A percentile compares a stretch with the other conserved stretches of the same genome.
Evolutionary conservation across 2,113 vertebrate species (phyloP).

Genomic region (Melospiza georgiana): DNA sequence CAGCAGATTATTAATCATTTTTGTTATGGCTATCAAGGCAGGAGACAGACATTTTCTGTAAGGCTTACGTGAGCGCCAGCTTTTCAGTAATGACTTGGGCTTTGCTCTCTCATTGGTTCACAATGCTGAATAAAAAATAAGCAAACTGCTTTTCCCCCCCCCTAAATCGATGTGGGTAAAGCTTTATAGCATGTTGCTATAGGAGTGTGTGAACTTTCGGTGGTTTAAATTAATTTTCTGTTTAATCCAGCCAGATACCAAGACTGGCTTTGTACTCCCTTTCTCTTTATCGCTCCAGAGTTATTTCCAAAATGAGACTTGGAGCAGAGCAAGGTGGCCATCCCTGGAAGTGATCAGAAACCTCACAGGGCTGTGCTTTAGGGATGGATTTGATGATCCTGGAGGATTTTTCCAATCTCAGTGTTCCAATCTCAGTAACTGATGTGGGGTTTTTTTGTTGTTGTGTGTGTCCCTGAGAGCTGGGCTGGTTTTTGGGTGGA

Average conservation of each 20-base stretch:
- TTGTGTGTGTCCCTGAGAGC: accelerated
- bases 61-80: neutral
- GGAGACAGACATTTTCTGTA: conserved; percentile 54
- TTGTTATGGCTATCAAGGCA: conserved; percentile 58
- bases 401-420: too few species aligned
- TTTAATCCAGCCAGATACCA: neutral
- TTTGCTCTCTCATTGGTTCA: conserved; percentile 7
- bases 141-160: neutral
- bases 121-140: neutral
- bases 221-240: neutral
- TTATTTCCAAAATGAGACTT: neutral
- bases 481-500: too few species aligned
- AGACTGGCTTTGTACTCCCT: accelerated
- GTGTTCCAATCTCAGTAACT: accelerated
- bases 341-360: neutral
- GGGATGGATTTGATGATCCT: neutral
- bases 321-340: neutral
- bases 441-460: too few species aligned
- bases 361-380: accelerated
- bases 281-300: neutral
- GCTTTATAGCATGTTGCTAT: neutral
- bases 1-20: conserved; percentile 70
- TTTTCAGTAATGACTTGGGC: conserved; percentile 6
- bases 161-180: neutral
- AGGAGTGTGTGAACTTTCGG: neutral